phyloP scores from a whole-genome alignment of 2,113 vertebrate species.

The Microcebus tavaratra region DNA sequence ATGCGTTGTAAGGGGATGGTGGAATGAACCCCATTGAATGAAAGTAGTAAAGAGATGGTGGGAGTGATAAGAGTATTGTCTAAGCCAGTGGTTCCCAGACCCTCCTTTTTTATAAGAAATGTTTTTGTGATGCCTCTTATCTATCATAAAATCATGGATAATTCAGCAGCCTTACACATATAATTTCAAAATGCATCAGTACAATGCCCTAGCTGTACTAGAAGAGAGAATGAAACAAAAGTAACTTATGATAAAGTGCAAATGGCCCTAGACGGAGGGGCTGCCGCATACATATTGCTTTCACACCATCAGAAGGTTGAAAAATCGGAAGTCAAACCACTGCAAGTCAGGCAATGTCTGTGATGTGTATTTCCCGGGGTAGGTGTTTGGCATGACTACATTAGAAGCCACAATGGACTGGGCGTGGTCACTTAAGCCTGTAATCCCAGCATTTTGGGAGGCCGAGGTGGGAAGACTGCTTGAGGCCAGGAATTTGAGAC shows the following conservation, averaged over 20 bases:
- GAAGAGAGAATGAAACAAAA: not conserved
- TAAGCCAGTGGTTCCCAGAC: not conserved
- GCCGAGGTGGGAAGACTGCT: too few species aligned
- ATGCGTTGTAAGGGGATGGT: too few species aligned
- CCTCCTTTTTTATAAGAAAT: not conserved
- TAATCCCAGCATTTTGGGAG: too few species aligned
- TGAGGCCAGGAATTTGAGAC: too few species aligned
- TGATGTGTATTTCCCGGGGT: not conserved
- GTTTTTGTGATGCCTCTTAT: not conserved
- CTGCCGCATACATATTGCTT: not conserved
- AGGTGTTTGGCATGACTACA: not conserved
- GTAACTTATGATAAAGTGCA: not conserved
- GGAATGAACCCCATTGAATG: not conserved
- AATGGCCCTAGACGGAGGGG: not conserved
- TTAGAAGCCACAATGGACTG: not conserved
- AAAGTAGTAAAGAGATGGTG: not conserved
- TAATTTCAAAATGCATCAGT: not conserved
- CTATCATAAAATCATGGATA: slow-evolving; percentile 16
- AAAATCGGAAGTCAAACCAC: not conserved
- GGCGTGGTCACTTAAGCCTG: too few species aligned
- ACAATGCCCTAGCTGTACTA: not conserved
- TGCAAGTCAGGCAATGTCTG: not conserved
- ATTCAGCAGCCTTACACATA: not conserved
- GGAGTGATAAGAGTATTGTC: not conserved
- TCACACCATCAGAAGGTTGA: not conserved